Conservation (phyloP, 2,113 vertebrate species). For the Ailuropoda melanoleuca region DNA sequence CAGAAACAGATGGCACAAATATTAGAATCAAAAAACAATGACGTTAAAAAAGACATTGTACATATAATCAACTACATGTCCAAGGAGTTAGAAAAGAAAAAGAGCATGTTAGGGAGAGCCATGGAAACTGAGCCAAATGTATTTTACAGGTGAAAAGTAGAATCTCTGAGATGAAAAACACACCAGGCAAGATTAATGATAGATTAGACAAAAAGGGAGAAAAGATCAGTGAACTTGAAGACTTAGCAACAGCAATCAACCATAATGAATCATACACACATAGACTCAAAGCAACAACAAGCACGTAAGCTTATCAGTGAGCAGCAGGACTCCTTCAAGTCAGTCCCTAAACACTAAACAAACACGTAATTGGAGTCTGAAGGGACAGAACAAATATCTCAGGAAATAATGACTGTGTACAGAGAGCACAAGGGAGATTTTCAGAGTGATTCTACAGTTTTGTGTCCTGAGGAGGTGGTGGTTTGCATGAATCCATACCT, state of each 20-base stretch:
- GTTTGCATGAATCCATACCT: neutral
- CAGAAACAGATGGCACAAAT: neutral
- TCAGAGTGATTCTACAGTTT: neutral
- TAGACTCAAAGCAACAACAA: neutral
- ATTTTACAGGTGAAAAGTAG: neutral
- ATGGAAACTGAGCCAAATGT: neutral
- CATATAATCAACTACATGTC: neutral
- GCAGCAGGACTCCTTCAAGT: neutral
- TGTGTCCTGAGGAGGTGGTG: neutral
- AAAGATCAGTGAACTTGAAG: neutral
- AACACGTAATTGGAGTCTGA: neutral
- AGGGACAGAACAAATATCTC: neutral
- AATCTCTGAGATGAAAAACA: neutral
- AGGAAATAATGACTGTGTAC: neutral
- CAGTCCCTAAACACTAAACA: neutral
- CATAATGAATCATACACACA: neutral
- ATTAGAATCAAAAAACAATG: neutral
- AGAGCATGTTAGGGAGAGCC: neutral
- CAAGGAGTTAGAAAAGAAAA: neutral
- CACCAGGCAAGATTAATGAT: neutral
- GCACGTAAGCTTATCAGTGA: neutral
- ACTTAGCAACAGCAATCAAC: neutral
- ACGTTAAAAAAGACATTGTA: neutral
- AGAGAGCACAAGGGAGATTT: neutral
- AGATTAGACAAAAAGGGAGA: neutral